phyloP scores from a whole-genome alignment of 2,113 vertebrate species.

The Myiopsitta monachus region DNA sequence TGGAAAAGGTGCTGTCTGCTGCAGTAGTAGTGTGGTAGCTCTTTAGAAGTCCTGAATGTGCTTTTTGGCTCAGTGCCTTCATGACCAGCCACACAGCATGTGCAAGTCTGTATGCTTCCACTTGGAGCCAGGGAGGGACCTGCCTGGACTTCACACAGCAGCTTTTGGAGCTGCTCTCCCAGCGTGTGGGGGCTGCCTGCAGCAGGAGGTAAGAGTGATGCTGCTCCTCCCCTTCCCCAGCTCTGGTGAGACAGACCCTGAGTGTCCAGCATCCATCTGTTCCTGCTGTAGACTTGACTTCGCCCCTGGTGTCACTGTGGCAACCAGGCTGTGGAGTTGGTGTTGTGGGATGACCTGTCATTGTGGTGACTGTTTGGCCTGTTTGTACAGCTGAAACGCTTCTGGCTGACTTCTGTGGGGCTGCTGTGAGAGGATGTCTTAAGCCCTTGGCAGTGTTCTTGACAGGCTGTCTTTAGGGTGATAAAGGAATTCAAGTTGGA shows the following conservation, averaged over 20 bases:
- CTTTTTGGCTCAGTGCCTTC: not conserved
- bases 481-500: not conserved
- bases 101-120: not conserved
- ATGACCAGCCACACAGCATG: accelerated
- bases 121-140: not conserved
- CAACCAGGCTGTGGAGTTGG: not conserved
- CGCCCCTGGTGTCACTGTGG: not conserved
- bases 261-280: not conserved
- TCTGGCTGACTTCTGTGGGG: not conserved
- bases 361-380: accelerated
- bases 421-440: not conserved
- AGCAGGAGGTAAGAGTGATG: not conserved
- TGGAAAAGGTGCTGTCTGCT: not conserved
- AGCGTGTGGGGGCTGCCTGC: not conserved
- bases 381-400: not conserved
- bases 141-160: accelerated
- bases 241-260: not conserved
- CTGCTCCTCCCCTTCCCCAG: not conserved
- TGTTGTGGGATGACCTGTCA: not conserved
- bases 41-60: not conserved
- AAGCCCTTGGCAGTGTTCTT: not conserved
- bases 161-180: not conserved
- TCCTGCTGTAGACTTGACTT: not conserved
- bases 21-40: not conserved
- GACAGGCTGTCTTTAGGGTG: not conserved